Base-by-base conservation (phyloP, 2,797 vertebrate genomes). In the Tauraco hartlaubi region DNA sequence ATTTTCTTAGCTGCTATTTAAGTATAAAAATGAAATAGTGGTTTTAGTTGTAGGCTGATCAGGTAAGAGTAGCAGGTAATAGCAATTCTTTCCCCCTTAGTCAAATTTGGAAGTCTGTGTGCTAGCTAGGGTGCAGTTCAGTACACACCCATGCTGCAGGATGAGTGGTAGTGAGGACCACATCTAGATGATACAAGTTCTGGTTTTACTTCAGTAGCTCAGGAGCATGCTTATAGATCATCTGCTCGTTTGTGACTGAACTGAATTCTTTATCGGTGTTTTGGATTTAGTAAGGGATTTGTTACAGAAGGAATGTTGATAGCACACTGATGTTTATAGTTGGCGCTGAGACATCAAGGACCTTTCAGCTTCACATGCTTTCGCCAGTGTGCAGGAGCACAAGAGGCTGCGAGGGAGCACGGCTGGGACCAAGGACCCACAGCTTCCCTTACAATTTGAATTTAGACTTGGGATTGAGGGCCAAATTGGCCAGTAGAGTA, bases 121-220 rank as follows among this genome's bases (percentile, higher is more conserved):
- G 59, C 12, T 33, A 9, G 35, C 12, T 23, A 6, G 29, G 8
- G 2, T 79, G 46, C 7, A 22, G 26, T 46, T 31, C 5, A 48
- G 26, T 28, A 4, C 11, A 9, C 1, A 1, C 7, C 4, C 35
- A 22, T 83, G 11, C 25, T 49, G 20, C 2, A 1, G 26, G 43
- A 23, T 13, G 48, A 21, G 9, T 20, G 22, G 25, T 6, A 21
- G 9, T 33, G 28, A 28, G 35, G 31, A 21, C 20, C n/a, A 10
- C n/a, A 5, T 26, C 12, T 41, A 16, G 3, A 2, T 6, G 11
- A 6, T 1, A 41, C 39, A 41, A 43, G n/a, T 72, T 71, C 15
- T 86, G 39, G 6, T 21, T 62, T 68, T 37, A 4, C 37, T 49
- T 64, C 6, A 3, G 7, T 54, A 31, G 22, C 23, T 86, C 25